Evolutionary conservation across 2,888 invertebrate genomes (phyloP), one percentile per base, ranked within the genome.

Genomic region (Synanthedon vespiformis): DNA sequence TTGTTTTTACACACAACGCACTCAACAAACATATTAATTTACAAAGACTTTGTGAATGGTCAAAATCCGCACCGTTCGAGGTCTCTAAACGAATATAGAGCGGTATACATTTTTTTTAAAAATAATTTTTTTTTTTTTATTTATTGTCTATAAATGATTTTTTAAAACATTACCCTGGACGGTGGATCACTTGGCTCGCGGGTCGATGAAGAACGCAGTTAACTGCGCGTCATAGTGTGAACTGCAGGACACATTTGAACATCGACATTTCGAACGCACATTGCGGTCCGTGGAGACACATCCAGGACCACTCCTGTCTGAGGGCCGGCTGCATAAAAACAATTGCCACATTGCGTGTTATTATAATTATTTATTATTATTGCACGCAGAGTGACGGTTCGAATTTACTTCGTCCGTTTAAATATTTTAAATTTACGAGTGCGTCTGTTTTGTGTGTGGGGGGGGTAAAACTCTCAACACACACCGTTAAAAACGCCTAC

Each of bases 291-390:
- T 16, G 48, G 48, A 48, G 48, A 48, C 48, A 48, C 48, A 48
- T 48, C 48, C 48, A 48, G 48, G 48, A 48, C 14, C 48, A 48
- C 48, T 48, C 48, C 48, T 48, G 48, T 48, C 16, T 48, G 48
- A 48, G 16, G 48, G 48, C 48, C 16, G 48, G 16, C 48, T 48
- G 48, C 48, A 48, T 16, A 48, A 48, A 48, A 41, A 41, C 41
- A 41, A 12, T 12, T n/a, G 41, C 41, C 41, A 41, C 41, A 12
- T 41, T 41, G 41, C 41, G 12, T 41, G 5, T 41, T 12, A 6
- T 1, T 3, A 3, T n/a, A n/a, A n/a, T n/a, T n/a, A n/a, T n/a
- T n/a, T n/a, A n/a, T n/a, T n/a, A n/a, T n/a, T n/a, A 40, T 41
- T 1, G 41, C 12, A n/a, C 41, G 22, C 22, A 22, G 41, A n/a